Evolutionary conservation across 2,797 vertebrate species (phyloP), one percentile per base, ranked within the genome.

Genomic region (Synanceia verrucosa): DNA sequence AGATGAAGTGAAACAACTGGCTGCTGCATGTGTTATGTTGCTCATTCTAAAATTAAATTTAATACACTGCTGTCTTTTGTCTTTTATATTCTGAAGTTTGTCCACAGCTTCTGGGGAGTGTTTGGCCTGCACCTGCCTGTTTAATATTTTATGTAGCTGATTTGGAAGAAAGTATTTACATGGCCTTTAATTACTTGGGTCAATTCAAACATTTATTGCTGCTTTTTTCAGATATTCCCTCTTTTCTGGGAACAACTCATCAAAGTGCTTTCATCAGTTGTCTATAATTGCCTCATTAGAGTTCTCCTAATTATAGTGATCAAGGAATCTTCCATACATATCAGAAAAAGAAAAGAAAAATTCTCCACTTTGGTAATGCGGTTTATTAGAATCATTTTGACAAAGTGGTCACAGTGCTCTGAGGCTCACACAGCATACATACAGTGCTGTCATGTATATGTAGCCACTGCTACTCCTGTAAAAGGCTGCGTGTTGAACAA

Each of bases 261-360:
- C 92, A 94, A 88, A 90, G 78, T 79, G 81, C 79, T 89, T 91
- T 93, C 89, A 91, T 93, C 91, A 91, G 87, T 90, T 90, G 90
- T 85, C 84, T 92, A 69, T 94, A 93, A 94, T 94, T 94, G 92
- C 88, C 90, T 94, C 91, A 91, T 93, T 93, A 93, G 78, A 89
- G 85, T 90, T 90, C 82, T 91, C 77, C 87, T 93, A 92, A 92
- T 93, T 93, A 93, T 82, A 89, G 90, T 92, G 86, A 92, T 93
- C 91, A 89, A 91, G 90, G 82, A 87, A 79, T 88, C 87, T 87
- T 88, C 89, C 85, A 89, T 89, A 88, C 86, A 89, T 91, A 91
- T 91, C 88, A 87, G 86, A 55, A 80, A 66, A 59, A 24, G 57
- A 56, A 64, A 63, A 77, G 80, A 75, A 72, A 6, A 56, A 63